Conservation (phyloP, 2,888 invertebrate genomes). For the Heliconius erato region DNA sequence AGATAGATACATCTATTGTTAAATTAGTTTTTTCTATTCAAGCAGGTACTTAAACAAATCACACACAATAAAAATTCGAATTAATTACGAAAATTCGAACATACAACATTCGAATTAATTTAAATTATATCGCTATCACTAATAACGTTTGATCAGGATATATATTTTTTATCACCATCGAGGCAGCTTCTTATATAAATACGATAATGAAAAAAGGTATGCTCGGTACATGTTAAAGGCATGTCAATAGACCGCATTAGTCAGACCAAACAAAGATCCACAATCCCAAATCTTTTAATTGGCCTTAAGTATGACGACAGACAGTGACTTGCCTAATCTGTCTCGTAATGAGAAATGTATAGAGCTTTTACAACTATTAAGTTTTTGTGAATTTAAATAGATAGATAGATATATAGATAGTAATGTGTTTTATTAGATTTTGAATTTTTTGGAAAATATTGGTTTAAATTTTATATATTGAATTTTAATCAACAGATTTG, state of each 20-base stretch:
- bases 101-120: not conserved
- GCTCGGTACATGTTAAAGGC: slow-evolving; percentile 50
- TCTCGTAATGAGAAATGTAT: slow-evolving; percentile 68
- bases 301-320: slow-evolving; percentile 85
- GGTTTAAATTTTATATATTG: too few relatives aligned
- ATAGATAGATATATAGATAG: too few relatives aligned
- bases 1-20: too few relatives aligned
- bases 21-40: too few relatives aligned
- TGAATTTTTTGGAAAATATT: too few relatives aligned
- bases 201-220: slow-evolving; percentile 52
- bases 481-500: too few relatives aligned
- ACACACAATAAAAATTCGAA: too few relatives aligned
- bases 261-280: slow-evolving; percentile 83
- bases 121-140: slow-evolving; percentile 14
- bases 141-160: slow-evolving; percentile 15
- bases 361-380: slow-evolving; percentile 62
- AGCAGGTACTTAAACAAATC: too few relatives aligned
- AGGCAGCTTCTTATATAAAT: slow-evolving; percentile 46
- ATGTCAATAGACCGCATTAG: slow-evolving; percentile 74
- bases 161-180: slow-evolving; percentile 8
- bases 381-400: not conserved
- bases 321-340: slow-evolving; percentile 83
- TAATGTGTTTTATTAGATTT: too few relatives aligned
- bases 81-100: too few relatives aligned
- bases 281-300: slow-evolving; percentile 85